These are phyloP conservation scores for Catharus bicknelli DNA, from an alignment of 2,113 vertebrate genomes.

Conservation along the genomic window DNA sequence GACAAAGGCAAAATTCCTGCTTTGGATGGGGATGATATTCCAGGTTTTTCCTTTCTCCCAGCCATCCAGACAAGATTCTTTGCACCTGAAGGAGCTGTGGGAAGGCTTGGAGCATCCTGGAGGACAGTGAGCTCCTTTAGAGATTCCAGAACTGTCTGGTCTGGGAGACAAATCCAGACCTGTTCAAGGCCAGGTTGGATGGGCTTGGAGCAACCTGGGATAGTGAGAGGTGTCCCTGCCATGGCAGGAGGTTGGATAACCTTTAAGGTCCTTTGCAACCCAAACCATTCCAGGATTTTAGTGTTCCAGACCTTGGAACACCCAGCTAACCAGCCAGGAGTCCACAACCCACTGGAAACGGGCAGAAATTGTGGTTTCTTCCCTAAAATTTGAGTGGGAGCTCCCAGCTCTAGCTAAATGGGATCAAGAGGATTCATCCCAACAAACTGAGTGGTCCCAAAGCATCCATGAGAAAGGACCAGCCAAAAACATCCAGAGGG, in stretches of 20 bases:
- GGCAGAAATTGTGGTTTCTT: accelerated
- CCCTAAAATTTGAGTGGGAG: too few relatives aligned
- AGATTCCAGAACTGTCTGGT: not conserved
- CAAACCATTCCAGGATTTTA: not conserved
- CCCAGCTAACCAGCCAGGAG: not conserved
- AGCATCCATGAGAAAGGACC: not conserved
- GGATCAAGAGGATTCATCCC: not conserved
- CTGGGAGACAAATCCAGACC: not conserved
- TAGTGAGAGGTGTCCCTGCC: not conserved
- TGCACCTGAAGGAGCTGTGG: not conserved
- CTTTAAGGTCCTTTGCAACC: not conserved
- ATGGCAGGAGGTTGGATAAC: not conserved
- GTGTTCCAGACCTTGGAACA: not conserved
- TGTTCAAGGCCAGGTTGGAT: not conserved
- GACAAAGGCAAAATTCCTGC: not conserved
- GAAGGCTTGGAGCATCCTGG: not conserved
- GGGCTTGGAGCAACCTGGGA: not conserved
- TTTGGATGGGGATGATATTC: not conserved
- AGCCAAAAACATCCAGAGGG: not conserved
- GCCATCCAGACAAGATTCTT: not conserved
- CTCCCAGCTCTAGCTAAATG: not conserved
- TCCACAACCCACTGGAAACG: not conserved
- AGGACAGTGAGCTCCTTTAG: not conserved
- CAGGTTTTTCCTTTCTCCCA: not conserved
- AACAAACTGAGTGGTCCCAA: not conserved